Conservation (phyloP, 2,888 invertebrate species). For the Cenopis cana region DNA sequence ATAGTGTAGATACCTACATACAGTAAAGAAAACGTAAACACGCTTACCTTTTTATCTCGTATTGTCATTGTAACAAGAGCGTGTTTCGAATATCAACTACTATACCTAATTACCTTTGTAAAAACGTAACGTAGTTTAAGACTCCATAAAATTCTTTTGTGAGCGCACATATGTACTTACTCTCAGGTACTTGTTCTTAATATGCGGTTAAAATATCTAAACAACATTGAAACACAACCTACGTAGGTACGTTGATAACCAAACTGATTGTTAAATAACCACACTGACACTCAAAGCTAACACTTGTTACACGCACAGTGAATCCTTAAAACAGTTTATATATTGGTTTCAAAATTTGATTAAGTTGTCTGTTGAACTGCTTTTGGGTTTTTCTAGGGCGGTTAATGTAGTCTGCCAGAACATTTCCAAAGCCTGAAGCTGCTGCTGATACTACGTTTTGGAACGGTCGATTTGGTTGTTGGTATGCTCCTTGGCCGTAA, state of each 20-base stretch:
- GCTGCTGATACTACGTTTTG: conserved; percentile 72
- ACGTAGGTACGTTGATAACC: neutral
- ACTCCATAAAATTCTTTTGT: neutral
- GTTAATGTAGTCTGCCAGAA: conserved; percentile 75
- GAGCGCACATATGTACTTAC: conserved; percentile 27
- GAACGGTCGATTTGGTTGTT: conserved; percentile 58
- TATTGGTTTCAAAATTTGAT: conserved; percentile 70
- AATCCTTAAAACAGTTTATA: conserved; percentile 67
- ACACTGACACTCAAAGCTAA: neutral
- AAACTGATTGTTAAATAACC: neutral
- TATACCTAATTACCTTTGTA: too few species aligned
- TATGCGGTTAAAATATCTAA: neutral
- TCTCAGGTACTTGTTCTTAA: conserved; percentile 10
- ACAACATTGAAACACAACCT: neutral
- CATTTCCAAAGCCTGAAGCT: conserved; percentile 82
- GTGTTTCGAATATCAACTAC: too few species aligned
- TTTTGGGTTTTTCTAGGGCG: conserved; percentile 70
- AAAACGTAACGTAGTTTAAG: neutral
- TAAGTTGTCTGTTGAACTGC: conserved; percentile 69
- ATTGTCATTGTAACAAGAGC: too few species aligned
- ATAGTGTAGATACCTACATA: neutral
- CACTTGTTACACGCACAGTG: conserved; percentile 38
- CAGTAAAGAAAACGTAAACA: too few species aligned
- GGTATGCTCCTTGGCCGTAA: conserved; percentile 36
- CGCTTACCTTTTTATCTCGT: too few species aligned